Conservation (phyloP, 1,140 invertebrate genomes). For the Ridgeia piscesae region DNA sequence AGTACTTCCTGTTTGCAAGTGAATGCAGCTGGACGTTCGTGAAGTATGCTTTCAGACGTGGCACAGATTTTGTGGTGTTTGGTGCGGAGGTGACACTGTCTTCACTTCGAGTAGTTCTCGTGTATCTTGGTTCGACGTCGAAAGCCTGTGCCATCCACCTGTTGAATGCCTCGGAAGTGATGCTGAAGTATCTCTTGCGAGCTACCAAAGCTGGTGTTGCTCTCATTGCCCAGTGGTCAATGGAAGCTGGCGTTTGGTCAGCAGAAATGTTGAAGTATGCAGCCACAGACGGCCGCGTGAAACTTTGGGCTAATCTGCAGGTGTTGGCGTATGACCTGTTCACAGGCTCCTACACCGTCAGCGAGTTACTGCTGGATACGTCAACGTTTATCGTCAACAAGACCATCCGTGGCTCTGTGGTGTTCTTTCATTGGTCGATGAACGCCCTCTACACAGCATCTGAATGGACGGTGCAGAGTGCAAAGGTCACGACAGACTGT, state of each 20-base stretch:
- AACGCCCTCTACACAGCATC: background rate
- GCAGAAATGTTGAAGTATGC: background rate
- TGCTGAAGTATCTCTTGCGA: background rate
- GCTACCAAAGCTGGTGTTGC: background rate
- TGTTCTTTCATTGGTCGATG: constrained; percentile 7
- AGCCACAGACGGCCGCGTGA: background rate
- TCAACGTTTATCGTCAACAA: background rate
- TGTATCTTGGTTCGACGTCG: background rate
- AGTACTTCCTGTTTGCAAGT: background rate
- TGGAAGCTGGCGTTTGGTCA: background rate
- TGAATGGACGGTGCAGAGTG: background rate
- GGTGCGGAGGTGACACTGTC: background rate
- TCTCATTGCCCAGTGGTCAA: background rate
- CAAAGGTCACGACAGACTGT: background rate
- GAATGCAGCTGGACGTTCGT: background rate
- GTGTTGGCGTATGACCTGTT: background rate
- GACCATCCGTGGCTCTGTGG: background rate
- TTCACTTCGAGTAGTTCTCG: background rate
- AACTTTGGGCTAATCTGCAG: background rate
- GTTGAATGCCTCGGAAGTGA: background rate
- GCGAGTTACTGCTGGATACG: background rate
- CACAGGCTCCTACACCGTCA: background rate
- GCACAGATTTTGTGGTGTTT: background rate
- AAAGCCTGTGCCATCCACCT: background rate
- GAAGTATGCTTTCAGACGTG: background rate